A percentile compares a stretch with the other conserved stretches of the same genome.
Conservation (phyloP, 37 sponge, comb jelly and placozoan genomes). For the Eunapius fragilis region DNA sequence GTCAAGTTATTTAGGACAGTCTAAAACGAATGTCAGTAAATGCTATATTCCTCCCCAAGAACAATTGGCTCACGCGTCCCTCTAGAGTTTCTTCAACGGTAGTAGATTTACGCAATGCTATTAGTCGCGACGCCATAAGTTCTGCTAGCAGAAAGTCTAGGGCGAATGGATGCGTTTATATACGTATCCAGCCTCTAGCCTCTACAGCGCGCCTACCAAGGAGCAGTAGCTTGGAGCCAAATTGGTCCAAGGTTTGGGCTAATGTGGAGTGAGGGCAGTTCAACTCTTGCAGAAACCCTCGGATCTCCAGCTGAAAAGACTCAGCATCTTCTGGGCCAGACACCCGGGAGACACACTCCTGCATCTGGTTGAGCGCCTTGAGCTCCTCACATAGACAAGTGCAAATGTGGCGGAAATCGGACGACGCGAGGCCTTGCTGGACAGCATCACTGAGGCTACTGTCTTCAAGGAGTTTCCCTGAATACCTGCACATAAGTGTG, state of each 20-base stretch:
- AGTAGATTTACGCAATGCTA: background rate
- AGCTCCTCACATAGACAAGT: conserved; percentile 40
- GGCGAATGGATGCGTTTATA: background rate
- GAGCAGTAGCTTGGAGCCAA: conserved; percentile 32
- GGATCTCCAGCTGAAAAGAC: conserved; percentile 71
- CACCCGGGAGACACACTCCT: conserved; percentile 20
- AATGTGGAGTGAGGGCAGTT: conserved; percentile 51
- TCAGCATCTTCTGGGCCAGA: conserved; percentile 66
- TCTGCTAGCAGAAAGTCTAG: conserved; percentile 66
- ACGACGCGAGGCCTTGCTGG: conserved; percentile 36
- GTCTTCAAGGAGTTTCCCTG: conserved; percentile 43
- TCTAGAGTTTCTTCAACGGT: background rate
- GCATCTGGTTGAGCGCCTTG: conserved; percentile 25
- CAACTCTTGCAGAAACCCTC: conserved; percentile 70
- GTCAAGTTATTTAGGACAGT: conserved; percentile 42
- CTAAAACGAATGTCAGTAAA: background rate
- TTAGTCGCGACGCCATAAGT: conserved; percentile 56
- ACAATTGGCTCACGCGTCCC: background rate
- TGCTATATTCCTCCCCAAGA: background rate
- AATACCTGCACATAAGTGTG: conserved; percentile 20
- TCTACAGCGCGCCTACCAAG: conserved; percentile 14
- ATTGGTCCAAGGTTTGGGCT: conserved; percentile 3
- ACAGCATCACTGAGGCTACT: conserved; percentile 18
- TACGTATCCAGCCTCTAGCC: background rate
- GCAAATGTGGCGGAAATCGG: conserved; percentile 22